Percentiles rank a stretch among this genome's conserved stretches.
Evolutionary conservation across 2,888 invertebrate genomes (phyloP).

Genomic region (Apamea monoglypha): DNA sequence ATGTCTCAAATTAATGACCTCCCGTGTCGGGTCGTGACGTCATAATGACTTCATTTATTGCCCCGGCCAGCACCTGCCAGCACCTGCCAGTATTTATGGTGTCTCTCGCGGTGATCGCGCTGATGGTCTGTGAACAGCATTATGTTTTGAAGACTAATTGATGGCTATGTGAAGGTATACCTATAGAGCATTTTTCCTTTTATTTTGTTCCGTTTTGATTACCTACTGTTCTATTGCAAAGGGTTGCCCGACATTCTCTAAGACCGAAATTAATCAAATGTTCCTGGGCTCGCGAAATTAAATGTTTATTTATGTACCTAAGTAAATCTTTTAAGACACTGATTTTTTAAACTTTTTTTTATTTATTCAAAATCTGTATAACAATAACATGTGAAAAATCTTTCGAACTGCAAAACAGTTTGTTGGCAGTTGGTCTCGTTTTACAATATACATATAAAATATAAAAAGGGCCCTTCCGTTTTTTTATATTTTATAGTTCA

Average conservation of each 20-base stretch:
- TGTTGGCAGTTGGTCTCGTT: no score
- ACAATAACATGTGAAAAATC: no score
- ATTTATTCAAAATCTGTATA: no score
- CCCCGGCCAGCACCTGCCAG: slow-evolving; percentile 8
- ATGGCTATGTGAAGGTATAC: not conserved
- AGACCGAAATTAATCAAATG: not conserved
- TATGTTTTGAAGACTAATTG: slow-evolving; percentile 5
- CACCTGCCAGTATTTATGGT: slow-evolving; percentile 37
- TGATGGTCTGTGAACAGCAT: slow-evolving; percentile 18
- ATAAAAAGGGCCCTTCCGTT: no score
- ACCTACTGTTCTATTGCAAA: not conserved
- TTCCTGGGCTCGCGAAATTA: not conserved
- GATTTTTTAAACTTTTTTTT: no score
- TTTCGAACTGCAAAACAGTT: no score
- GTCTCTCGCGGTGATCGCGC: slow-evolving; percentile 25
- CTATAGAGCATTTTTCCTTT: not conserved
- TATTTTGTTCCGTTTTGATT: not conserved
- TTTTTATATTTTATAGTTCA: no score
- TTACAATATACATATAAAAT: no score
- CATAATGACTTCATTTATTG: slow-evolving; percentile 39
- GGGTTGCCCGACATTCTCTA: not conserved
- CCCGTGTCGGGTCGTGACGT: slow-evolving; percentile 21
- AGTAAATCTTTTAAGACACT: not conserved
- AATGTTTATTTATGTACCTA: not conserved
- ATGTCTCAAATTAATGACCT: slow-evolving; percentile 30